Evolutionary conservation across 2,888 invertebrate species (phyloP), one percentile per base, ranked within the genome.

Genomic region (Lepidonotus clava): DNA sequence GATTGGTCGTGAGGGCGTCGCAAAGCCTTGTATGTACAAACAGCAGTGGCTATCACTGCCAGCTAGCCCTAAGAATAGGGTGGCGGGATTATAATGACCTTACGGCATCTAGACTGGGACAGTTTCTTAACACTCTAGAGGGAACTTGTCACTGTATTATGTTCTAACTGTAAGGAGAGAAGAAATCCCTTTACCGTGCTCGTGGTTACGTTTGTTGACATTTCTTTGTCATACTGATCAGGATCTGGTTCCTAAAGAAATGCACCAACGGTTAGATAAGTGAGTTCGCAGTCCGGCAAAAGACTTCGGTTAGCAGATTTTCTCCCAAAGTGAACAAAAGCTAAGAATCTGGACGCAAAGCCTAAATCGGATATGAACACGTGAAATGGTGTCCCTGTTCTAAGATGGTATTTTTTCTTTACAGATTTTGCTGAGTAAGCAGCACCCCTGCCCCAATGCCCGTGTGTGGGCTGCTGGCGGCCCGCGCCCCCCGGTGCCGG

Each of bases 151-250:
- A 56, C 24, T 5, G 24, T 28, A 61, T 61, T n/a, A 28, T 11
- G 24, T 11, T 71, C 71, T 71, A 71, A 36, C 36, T 71, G 38
- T 38, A 71, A 18, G 66, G 32, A 34, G 67, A 71, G 71, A 36
- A 5, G 14, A 71, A 34, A 11, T 34, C 71, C 38, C 36, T 11
- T 71, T 71, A 71, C 71, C 71, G 71, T 71, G 36, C n/a, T n/a
- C 6, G 71, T 36, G 11, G 34, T 71, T 1, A 71, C 71, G 0
- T 71, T 34, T 38, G 46, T 80, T 41, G 80, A 80, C 24, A 24
- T 6, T 80, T 80, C 80, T 2, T 28, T 80, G 80, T 80, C 80
- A 80, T 80, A 80, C 28, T 80, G 80, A 51, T 80, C 80, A 80
- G 28, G 28, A 34, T 80, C 80, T 80, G 46, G 46, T 14, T 41